Base-by-base conservation (phyloP, 2,113 vertebrate species). In the Promerops cafer region DNA sequence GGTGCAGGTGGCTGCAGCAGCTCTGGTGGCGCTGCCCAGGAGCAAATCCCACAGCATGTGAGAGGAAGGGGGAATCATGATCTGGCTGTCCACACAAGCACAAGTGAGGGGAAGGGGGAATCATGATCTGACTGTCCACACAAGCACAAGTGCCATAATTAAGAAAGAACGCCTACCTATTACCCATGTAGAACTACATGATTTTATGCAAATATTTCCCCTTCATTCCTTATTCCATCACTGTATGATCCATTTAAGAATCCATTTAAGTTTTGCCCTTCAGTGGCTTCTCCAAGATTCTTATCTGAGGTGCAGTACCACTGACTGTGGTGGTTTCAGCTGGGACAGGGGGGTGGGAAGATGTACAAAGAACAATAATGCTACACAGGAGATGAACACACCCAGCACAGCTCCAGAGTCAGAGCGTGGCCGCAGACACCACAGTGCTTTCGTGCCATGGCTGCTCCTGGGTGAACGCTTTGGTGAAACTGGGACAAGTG, bases 331-430 rank as follows among this genome's bases (percentile, higher is more conserved):
- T 2, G 37, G 44, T 35, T 92, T 42, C 69, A 39, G 10, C 33
- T 35, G 54, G 49, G 75, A 37, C 64, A 64, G 37, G 3, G 7
- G 16, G 5, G 2, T 3, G 9, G 26, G 21, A 64, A 56, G 66
- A 33, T 7, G 50, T 16, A 11, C 9, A 24, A n/a, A 4, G 16
- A 59, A 28, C 2, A 10, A 35, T 9, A 31, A 21, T 0, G 3
- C 8, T 2, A 2, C 14, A 6, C 30, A 56, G 63, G 68, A 79
- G 39, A 42, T 9, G 9, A 60, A 53, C 1, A 1, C 45, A 33
- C 5, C 54, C 82, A 30, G 42, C 35, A 22, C 15, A 83, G 64
- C 60, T 60, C 52, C 80, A 18, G 26, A 14, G 27, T 33, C 54
- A 70, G 22, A 15, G 33, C 0, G 0, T 10, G 61, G 37, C 61